phyloP scores from a whole-genome alignment of 2,888 invertebrate genomes.

The Orgyia antiqua region DNA sequence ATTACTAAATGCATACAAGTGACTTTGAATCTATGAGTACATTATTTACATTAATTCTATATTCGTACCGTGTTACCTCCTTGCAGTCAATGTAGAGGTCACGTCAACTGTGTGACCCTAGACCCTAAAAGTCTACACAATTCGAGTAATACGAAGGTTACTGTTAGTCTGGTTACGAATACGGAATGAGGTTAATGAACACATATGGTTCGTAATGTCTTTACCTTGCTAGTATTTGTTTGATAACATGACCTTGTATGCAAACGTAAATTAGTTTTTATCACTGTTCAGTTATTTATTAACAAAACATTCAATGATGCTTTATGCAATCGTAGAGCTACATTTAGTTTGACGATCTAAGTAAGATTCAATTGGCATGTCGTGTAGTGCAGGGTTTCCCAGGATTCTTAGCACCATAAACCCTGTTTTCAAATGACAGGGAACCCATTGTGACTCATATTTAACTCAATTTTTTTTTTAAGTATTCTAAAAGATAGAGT shows the following conservation, averaged over 20 bases:
- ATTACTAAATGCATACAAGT: no score
- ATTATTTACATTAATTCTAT: constrained; percentile 24
- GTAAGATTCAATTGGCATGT: no score
- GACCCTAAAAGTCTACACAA: constrained; percentile 26
- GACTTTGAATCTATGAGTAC: constrained; percentile 34
- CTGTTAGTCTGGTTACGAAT: constrained; percentile 9
- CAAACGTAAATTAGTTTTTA: neutral
- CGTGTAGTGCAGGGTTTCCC: no score
- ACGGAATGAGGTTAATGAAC: constrained; percentile 21
- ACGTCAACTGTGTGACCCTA: constrained; percentile 10
- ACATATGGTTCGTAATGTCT: constrained; percentile 12
- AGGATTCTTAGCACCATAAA: no score
- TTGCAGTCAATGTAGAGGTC: constrained; percentile 11
- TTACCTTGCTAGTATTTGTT: constrained; percentile 5
- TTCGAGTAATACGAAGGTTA: constrained; percentile 23
- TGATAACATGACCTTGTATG: constrained; percentile 4
- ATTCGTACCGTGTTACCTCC: constrained; percentile 33
- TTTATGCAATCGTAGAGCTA: no score
- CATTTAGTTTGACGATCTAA: no score
- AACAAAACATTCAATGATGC: no score
- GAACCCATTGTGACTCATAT: no score
- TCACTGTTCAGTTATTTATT: no score
- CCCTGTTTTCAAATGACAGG: no score
- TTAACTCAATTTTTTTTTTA: no score
- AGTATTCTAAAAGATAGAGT: no score